Conservation (phyloP, 2,797 vertebrate species). For the Danio tinwini region DNA sequence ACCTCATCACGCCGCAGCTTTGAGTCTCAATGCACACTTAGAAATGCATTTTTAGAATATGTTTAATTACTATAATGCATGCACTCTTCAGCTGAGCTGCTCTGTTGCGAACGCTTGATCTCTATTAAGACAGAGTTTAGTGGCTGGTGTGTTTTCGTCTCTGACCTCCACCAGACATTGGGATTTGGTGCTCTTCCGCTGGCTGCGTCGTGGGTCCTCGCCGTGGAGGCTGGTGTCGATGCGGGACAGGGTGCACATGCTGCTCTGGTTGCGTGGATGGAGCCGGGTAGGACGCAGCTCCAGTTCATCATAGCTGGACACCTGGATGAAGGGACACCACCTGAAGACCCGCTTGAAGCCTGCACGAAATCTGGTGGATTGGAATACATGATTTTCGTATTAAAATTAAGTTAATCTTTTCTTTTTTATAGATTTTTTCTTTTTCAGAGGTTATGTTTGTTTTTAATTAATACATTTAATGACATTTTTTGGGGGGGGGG, state of each 20-base stretch:
- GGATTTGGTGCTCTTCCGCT: constrained; percentile 75
- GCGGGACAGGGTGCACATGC: constrained; percentile 88
- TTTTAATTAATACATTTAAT: no score
- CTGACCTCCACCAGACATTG: constrained; percentile 62
- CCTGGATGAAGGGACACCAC: constrained; percentile 90
- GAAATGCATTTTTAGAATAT: neutral
- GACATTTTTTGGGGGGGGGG: no score
- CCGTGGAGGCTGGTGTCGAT: constrained; percentile 85
- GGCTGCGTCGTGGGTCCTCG: constrained; percentile 59
- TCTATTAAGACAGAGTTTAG: constrained; percentile 69
- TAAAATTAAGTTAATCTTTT: neutral
- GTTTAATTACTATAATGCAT: neutral
- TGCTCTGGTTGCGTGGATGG: constrained; percentile 84
- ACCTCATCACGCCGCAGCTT: neutral
- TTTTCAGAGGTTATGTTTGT: no score
- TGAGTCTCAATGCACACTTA: neutral
- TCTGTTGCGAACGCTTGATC: constrained; percentile 71
- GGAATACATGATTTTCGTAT: fast-evolving
- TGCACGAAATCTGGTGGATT: constrained; percentile 83
- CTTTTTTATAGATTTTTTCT: no score
- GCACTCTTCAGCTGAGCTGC: constrained; percentile 71
- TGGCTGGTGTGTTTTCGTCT: constrained; percentile 69
- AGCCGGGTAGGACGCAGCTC: constrained; percentile 86
- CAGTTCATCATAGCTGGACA: constrained; percentile 88
- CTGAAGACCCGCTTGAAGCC: constrained; percentile 92